phyloP scores from a whole-genome alignment of 2,113 vertebrate genomes.

The Petrocephalus zakoni region DNA sequence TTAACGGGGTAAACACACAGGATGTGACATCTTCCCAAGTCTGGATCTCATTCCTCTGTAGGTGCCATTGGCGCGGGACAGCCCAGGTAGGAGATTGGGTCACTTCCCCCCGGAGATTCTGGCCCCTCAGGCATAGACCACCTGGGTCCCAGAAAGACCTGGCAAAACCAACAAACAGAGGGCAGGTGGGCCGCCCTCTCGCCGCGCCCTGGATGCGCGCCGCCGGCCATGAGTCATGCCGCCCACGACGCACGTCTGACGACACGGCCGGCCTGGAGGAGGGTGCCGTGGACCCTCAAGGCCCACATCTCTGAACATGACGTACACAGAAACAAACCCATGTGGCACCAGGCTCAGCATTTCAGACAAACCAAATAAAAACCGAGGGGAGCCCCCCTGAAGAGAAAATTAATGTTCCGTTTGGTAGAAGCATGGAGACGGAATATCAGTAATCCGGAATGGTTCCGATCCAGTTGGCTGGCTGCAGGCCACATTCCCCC shows the following conservation, averaged over 20 bases:
- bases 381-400: neutral
- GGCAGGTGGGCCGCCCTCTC: neutral
- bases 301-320: neutral
- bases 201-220: neutral
- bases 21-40: neutral
- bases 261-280: neutral
- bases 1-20: neutral
- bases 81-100: no score
- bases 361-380: neutral
- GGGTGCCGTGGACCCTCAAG: neutral
- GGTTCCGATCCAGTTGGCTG: neutral
- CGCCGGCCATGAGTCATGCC: neutral
- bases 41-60: neutral
- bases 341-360: neutral
- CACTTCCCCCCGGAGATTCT: neutral
- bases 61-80: neutral
- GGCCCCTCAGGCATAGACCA: neutral
- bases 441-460: neutral
- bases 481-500: neutral
- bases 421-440: neutral
- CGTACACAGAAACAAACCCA: neutral
- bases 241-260: neutral
- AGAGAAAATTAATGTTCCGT: neutral
- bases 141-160: neutral
- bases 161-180: slow-evolving; percentile 7